These are phyloP conservation scores for Macrotis lagotis DNA, from an alignment of 2,113 vertebrate species.

Conservation along the genomic window DNA sequence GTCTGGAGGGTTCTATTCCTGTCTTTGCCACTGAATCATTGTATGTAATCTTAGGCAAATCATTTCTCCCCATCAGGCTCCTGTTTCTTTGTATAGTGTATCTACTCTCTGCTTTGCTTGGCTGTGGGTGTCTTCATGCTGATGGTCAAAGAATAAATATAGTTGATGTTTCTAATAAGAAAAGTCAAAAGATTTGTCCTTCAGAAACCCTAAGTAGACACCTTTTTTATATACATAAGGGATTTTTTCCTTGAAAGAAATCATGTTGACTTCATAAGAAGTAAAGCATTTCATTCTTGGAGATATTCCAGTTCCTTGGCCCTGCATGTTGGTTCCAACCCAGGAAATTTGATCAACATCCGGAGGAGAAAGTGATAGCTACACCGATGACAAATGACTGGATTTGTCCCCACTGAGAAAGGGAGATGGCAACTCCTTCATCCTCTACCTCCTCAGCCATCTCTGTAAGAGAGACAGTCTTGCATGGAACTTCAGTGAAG, in stretches of 20 bases:
- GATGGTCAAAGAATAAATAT: neutral
- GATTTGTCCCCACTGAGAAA: slow-evolving; percentile 52
- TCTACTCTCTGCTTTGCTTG: neutral
- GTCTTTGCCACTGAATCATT: slow-evolving; percentile 61
- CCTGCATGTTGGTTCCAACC: slow-evolving; percentile 74
- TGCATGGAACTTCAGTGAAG: slow-evolving; percentile 39
- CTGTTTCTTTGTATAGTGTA: neutral
- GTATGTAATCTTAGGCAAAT: slow-evolving; percentile 1
- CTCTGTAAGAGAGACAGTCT: slow-evolving; percentile 16
- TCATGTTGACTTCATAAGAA: slow-evolving; percentile 64
- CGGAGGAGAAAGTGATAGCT: slow-evolving; percentile 72
- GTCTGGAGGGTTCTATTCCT: slow-evolving; percentile 71
- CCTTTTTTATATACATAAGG: slow-evolving; percentile 12
- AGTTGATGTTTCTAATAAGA: slow-evolving; percentile 28
- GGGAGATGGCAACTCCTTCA: slow-evolving; percentile 9
- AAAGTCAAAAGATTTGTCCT: slow-evolving; percentile 62
- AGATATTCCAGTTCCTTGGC: slow-evolving; percentile 71
- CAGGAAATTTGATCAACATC: slow-evolving; percentile 80
- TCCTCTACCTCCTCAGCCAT: slow-evolving; percentile 45
- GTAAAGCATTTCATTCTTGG: slow-evolving; percentile 72
- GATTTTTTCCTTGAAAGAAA: slow-evolving; percentile 76
- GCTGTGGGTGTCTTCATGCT: neutral
- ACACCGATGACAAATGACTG: slow-evolving; percentile 55
- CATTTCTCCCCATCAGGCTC: neutral
- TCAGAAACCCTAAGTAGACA: slow-evolving; percentile 54